Percentiles rank a stretch among this genome's conserved stretches.
These are phyloP conservation scores for Siphamia tubifer DNA, from an alignment of 2,113 vertebrate species.

Conservation along the genomic window DNA sequence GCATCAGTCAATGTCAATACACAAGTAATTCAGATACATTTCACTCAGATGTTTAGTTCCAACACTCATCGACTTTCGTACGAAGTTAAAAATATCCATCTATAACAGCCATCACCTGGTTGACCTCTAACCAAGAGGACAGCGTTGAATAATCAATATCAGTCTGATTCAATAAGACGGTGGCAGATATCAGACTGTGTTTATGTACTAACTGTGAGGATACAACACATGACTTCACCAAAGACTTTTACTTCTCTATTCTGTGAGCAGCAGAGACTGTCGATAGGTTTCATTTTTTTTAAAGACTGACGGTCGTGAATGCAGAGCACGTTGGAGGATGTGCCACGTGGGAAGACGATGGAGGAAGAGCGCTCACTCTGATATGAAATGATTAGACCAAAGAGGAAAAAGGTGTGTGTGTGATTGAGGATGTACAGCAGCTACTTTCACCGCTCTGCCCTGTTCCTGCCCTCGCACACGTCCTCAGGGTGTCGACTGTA, in stretches of 20 bases:
- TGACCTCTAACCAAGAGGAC: no score
- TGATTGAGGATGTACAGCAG: no score
- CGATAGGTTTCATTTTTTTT: background rate
- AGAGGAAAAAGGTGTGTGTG: background rate
- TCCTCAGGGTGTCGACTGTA: background rate
- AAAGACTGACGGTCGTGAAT: background rate
- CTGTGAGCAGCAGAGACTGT: background rate
- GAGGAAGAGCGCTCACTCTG: background rate
- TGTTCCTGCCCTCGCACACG: background rate
- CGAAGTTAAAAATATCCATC: no score
- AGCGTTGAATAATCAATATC: no score
- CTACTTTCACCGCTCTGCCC: background rate
- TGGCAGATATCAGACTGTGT: background rate
- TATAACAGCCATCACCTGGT: no score
- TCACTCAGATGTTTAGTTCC: no score
- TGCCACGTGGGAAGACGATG: background rate
- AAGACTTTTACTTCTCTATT: conserved; percentile 14
- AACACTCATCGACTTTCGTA: no score
- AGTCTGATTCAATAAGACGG: no score
- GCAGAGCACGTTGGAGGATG: background rate
- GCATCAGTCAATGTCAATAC: no score
- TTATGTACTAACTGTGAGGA: background rate
- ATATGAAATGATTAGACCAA: background rate
- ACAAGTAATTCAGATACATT: no score
- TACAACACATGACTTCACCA: background rate